A percentile compares a stretch with the other conserved stretches of the same genome.
Evolutionary conservation across 1,140 invertebrate genomes (phyloP).

Genomic region (Neuroterus valhalla): DNA sequence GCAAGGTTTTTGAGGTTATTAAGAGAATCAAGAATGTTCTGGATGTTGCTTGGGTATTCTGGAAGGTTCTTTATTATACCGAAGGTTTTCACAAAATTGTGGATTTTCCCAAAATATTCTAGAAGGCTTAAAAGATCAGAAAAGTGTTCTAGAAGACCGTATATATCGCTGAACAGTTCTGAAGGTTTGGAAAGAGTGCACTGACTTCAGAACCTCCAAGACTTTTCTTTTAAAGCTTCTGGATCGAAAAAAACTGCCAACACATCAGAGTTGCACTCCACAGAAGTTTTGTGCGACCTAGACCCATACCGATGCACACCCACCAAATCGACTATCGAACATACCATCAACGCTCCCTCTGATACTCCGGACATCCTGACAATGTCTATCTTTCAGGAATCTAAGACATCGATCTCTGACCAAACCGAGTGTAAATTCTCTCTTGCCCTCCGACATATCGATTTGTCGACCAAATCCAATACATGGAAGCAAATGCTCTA

Average conservation of each 20-base stretch:
- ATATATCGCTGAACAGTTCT: no score
- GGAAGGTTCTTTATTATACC: no score
- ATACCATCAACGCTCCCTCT: not conserved
- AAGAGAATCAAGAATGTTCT: no score
- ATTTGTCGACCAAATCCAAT: not conserved
- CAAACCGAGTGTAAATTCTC: not conserved
- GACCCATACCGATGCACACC: not conserved
- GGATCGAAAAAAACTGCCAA: not conserved
- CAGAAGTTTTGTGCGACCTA: not conserved
- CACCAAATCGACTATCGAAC: not conserved
- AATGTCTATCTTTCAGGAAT: conserved; percentile 10
- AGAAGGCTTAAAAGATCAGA: no score
- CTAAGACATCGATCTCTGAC: conserved; percentile 4
- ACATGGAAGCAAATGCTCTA: not conserved
- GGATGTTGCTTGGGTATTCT: no score
- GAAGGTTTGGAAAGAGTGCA: not conserved
- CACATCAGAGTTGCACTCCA: not conserved
- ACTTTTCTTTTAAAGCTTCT: no score
- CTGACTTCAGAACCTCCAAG: no score
- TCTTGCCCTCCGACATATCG: not conserved
- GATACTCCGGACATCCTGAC: not conserved
- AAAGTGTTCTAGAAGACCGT: no score
- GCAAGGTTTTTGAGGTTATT: no score
- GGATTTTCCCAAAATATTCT: no score
- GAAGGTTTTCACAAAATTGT: no score